Percentiles rank a stretch among this genome's conserved stretches.
Conservation (phyloP, 2,797 vertebrate genomes). For the Melanotaenia maccullochi region DNA sequence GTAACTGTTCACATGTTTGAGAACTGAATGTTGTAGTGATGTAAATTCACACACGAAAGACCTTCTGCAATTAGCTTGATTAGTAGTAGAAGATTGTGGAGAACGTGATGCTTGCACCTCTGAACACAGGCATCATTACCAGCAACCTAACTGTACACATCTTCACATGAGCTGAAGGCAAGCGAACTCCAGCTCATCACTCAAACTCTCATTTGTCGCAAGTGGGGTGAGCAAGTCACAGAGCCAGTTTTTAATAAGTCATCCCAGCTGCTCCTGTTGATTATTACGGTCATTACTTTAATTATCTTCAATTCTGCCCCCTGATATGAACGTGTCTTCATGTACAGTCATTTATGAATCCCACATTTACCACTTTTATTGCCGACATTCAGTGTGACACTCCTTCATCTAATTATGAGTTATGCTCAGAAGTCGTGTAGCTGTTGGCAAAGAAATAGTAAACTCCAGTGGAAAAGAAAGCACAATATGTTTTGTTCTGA, state of each 20-base stretch:
- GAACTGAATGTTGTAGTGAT: not conserved
- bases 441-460: slow-evolving; percentile 55
- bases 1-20: slow-evolving; percentile 2
- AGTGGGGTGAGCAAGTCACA: slow-evolving; percentile 74
- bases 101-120: slow-evolving; percentile 37
- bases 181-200: slow-evolving; percentile 74
- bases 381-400: slow-evolving; percentile 73
- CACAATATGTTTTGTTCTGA: slow-evolving; percentile 56
- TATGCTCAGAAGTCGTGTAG: slow-evolving; percentile 57
- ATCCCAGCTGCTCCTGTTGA: slow-evolving; percentile 81
- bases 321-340: slow-evolving; percentile 65
- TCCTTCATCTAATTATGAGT: slow-evolving; percentile 78
- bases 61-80: slow-evolving; percentile 8
- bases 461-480: slow-evolving; percentile 55
- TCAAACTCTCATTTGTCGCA: slow-evolving; percentile 78
- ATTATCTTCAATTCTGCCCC: slow-evolving; percentile 79
- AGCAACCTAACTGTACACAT: slow-evolving; percentile 48
- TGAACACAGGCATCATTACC: slow-evolving; percentile 65
- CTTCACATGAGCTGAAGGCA: slow-evolving; percentile 52
- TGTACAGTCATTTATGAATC: slow-evolving; percentile 76
- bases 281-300: slow-evolving; percentile 82
- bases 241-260: slow-evolving; percentile 82
- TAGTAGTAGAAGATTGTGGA: slow-evolving; percentile 16
- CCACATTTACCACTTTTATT: slow-evolving; percentile 70
- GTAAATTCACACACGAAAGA: not conserved